These are phyloP conservation scores for Apocrypta bakeri DNA, from an alignment of 1,140 invertebrate genomes.

Conservation along the genomic window DNA sequence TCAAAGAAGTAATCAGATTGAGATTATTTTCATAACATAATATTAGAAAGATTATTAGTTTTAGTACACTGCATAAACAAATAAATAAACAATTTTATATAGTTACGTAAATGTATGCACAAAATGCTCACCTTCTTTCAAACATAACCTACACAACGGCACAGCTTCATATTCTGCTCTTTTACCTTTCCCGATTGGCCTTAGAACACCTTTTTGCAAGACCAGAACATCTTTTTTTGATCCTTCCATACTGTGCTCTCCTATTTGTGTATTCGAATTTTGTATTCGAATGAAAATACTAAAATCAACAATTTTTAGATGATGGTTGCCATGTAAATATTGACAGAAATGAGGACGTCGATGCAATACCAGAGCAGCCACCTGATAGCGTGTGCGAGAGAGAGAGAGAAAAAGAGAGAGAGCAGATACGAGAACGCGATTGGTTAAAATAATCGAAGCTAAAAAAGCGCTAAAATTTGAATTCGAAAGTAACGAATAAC, in stretches of 20 bases:
- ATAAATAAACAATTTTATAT: too few relatives aligned
- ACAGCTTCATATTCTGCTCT: not conserved
- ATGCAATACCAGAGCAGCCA: not conserved
- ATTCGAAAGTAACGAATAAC: too few relatives aligned
- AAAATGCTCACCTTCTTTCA: not conserved
- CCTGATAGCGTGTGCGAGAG: not conserved
- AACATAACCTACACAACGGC: not conserved
- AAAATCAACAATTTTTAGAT: not conserved
- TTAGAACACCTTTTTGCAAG: not conserved
- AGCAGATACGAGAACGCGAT: not conserved
- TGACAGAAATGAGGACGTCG: not conserved
- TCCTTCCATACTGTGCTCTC: not conserved
- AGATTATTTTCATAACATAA: too few relatives aligned
- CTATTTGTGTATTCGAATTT: not conserved
- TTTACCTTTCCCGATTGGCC: not conserved
- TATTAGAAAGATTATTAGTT: too few relatives aligned
- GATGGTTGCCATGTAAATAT: not conserved
- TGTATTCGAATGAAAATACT: not conserved
- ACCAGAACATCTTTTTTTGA: not conserved
- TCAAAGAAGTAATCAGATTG: too few relatives aligned
- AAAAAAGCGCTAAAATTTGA: not conserved
- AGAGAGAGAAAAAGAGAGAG: not conserved
- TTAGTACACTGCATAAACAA: too few relatives aligned
- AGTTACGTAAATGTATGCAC: too few relatives aligned
- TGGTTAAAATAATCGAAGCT: not conserved